Evolutionary conservation across 1,140 invertebrate species (phyloP), one percentile per base, ranked within the genome.

Genomic region (Formica exsecta): DNA sequence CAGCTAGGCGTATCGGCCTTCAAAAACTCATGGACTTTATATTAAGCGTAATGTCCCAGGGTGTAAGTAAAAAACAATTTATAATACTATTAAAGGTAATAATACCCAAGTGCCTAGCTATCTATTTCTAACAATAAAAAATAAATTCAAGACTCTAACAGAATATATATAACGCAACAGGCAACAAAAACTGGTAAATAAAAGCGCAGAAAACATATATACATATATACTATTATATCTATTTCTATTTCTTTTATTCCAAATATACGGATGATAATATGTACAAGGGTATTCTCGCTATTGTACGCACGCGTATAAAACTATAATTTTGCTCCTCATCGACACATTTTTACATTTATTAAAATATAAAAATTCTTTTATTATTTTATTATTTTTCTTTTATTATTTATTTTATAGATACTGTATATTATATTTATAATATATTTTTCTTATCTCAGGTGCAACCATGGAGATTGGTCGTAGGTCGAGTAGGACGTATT

Each of bases 21-120:
- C 97, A 98, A 80, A 99, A 99, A 93, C 95, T 99, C 6, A 99
- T 99, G 98, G 98, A 99, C 92, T 99, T 99, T 93, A 98, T 99
- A 74, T 95, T 99, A 65, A 98, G 98, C 54, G 97, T 99, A 8
- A 98, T 99, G 96, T 98, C 98, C 57, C 97, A 98, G 95, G 97
- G 98, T 80, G 97, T 98, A 62, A 93, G 93, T 92, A 41, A 74
- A 51, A 54, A 66, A 32, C 32, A 32, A 70, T 48, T 85, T 1
- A 66, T 3, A 73, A 25, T 77, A 41, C 22, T 22, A 59, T 74
- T 57, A 59, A 22, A 73, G 5, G 0, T 19, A 73, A 48, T 5
- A 6, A 71, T 73, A 48, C 6, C 2, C 19, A 8, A 57, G 0
- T 51, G 41, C 9, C 2, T 44, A 51, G 6, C 38, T 41, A 9